Evolutionary conservation across 1,140 invertebrate species (phyloP).

Genomic region (Bathynomus jamesi): DNA sequence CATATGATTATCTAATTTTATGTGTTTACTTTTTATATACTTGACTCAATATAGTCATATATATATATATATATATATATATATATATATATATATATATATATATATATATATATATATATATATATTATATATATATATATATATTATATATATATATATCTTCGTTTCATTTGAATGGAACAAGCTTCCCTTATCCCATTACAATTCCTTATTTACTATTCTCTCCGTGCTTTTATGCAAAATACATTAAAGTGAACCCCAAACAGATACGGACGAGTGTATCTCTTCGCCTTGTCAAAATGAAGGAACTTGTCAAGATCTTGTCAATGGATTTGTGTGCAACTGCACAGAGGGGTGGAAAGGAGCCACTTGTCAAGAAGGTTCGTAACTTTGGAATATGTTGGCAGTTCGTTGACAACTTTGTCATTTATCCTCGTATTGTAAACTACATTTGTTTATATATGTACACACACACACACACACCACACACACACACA

Average conservation of each 20-base stretch:
- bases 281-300: slow-evolving; percentile 64
- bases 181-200: no score
- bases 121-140: no score
- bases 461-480: background rate
- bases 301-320: slow-evolving; percentile 76
- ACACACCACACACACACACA: background rate
- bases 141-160: no score
- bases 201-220: no score
- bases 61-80: no score
- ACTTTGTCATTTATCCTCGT: background rate
- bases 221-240: background rate
- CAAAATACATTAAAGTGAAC: background rate
- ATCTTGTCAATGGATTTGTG: slow-evolving; percentile 62
- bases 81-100: background rate
- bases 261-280: slow-evolving; percentile 31
- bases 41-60: no score
- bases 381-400: background rate
- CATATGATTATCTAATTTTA: no score
- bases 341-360: slow-evolving; percentile 72
- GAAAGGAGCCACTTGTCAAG: slow-evolving; percentile 71
- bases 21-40: no score
- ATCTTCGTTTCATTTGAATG: background rate
- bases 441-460: background rate
- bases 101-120: no score
- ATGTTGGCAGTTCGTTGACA: no score